Evolutionary conservation across 2,113 vertebrate species (phyloP), one percentile per base, ranked within the genome.

Genomic region (Addax nasomaculatus): DNA sequence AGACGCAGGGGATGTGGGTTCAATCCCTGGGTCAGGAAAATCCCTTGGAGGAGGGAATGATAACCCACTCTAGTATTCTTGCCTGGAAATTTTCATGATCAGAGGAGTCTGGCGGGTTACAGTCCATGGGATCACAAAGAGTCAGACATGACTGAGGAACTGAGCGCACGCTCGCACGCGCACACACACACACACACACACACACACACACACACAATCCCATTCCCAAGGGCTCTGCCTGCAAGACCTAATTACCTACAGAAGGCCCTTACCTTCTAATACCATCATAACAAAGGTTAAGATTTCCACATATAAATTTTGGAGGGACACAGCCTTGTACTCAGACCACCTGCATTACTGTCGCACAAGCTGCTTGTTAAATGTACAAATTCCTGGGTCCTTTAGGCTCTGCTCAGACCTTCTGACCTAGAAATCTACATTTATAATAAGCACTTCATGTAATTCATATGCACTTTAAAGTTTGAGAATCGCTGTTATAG

Each of bases 151-250:
- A 70, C 64, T 21, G 19, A 23, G 67, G n/a, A 70, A 39, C 10
- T 23, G 67, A 70, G 10, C 4, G 1, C 9, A 0, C 1, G 2
- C n/a, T 70, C 2, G 0, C n/a, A 23, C 1, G 10, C 25, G 0
- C 33, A 5, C 64, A n/a, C 33, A 19, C 62, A 19, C 60, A 14
- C 11, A 6, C 16, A 53, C 49, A 53, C 13, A 14, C 30, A 33
- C 30, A 13, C 27, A 4, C 62, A 64, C 64, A 67, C 64, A 5
- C 64, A 67, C 9, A 67, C 19, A 23, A 23, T 39, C 67, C n/a
- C 67, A 70, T 23, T 70, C 9, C 21, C n/a, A 70, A 47, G 43
- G 36, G 21, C 33, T 78, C 43, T 23, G 12, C 12, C 45, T 2
- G 7, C 21, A 58, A 67, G 27, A 78, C 17, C 16, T 85, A 39